Evolutionary conservation across 2,888 invertebrate species (phyloP).

Genomic region (Ptycholaimellus sp.): DNA sequence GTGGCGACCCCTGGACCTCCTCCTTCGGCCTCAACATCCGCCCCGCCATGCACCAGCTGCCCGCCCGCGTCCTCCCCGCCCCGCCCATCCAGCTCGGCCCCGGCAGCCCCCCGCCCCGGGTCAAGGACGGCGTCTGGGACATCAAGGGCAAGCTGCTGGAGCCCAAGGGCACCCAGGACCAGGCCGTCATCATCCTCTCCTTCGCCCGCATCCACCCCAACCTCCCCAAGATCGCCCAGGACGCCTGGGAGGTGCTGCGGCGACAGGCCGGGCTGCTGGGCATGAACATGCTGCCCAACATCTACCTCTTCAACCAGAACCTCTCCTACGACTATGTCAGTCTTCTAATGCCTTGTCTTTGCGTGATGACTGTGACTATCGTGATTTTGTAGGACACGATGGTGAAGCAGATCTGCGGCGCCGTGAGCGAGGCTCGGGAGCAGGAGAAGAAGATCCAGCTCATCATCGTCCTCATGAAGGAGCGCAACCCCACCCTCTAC

Average conservation of each 20-base stretch:
- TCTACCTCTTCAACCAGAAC: conserved; percentile 62
- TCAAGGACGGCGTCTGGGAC: conserved; percentile 99
- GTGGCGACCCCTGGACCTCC: conserved; percentile 91
- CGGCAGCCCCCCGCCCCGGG: conserved; percentile 54
- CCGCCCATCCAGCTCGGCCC: conserved; percentile 98
- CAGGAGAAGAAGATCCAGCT: conserved; percentile 1
- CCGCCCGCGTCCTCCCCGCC: conserved; percentile 83
- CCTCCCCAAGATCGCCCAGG: no score
- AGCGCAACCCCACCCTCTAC: conserved; percentile 10
- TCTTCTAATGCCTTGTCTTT: no score
- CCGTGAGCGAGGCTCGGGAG: conserved; percentile 38
- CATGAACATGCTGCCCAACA: no score
- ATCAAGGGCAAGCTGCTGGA: conserved; percentile 99
- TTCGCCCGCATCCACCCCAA: conserved; percentile 96
- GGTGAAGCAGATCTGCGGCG: conserved; percentile 87
- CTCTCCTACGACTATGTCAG: conserved; percentile 99
- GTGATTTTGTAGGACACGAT: conserved; percentile 98
- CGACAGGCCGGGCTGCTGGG: no score
- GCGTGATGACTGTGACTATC: conserved; percentile 96
- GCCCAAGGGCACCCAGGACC: conserved; percentile 82
- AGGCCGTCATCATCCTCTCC: conserved; percentile 79
- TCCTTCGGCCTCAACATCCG: conserved; percentile 94
- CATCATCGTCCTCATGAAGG: background rate
- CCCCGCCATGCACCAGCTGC: conserved; percentile 96
- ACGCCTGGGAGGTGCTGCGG: no score